phyloP scores from a whole-genome alignment of 1,140 invertebrate species.

The Solenopsis fugax region DNA sequence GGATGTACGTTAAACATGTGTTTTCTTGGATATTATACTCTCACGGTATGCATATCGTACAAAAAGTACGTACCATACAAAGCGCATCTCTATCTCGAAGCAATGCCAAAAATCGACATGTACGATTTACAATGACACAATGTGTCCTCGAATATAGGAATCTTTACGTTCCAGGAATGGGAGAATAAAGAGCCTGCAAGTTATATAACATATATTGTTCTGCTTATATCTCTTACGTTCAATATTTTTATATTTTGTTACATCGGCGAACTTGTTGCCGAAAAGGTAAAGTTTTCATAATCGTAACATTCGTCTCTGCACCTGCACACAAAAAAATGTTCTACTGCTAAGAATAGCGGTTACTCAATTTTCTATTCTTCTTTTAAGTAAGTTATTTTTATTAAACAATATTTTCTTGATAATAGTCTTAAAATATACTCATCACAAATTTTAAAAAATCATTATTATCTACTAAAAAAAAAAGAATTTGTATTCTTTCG shows the following conservation, averaged over 20 bases:
- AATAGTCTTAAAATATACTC: too few relatives aligned
- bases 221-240: constrained; percentile 72
- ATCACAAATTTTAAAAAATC: too few relatives aligned
- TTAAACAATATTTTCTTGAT: too few relatives aligned
- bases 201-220: constrained; percentile 60
- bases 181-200: constrained; percentile 52
- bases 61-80: constrained; percentile 31
- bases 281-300: constrained; percentile 61
- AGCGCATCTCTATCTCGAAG: constrained; percentile 10
- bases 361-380: too few relatives aligned
- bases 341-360: too few relatives aligned
- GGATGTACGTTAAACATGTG: constrained; percentile 69
- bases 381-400: too few relatives aligned
- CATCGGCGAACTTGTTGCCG: constrained; percentile 73
- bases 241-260: constrained; percentile 79
- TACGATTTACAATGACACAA: background rate
- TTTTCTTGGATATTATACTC: constrained; percentile 69
- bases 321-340: background rate
- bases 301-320: background rate
- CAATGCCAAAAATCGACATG: background rate
- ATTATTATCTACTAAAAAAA: too few relatives aligned
- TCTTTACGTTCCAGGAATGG: constrained; percentile 71
- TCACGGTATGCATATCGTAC: constrained; percentile 64
- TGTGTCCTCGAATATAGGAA: background rate
- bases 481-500: too few relatives aligned